These are phyloP conservation scores for Ypsolopha sequella DNA, from an alignment of 2,888 invertebrate species.

Conservation along the genomic window DNA sequence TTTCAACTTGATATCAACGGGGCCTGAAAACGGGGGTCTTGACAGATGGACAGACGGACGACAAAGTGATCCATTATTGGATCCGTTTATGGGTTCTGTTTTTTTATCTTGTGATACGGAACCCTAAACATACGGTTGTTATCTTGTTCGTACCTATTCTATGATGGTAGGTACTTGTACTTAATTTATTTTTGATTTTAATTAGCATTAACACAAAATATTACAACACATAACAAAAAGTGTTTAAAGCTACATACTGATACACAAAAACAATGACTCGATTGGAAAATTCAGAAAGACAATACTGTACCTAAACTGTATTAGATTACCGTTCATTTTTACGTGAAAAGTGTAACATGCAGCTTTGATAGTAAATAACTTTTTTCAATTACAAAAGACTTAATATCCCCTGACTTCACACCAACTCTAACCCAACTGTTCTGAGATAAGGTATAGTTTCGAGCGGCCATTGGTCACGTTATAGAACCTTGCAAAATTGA, in stretches of 20 bases:
- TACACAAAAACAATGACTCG: conserved; percentile 59
- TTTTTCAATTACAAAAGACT: conserved; percentile 62
- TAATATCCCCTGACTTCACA: conserved; percentile 22
- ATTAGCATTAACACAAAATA: conserved; percentile 6
- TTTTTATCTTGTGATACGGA: too few relatives aligned
- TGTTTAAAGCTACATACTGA: conserved; percentile 59
- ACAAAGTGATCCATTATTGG: too few relatives aligned
- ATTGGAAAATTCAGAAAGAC: conserved; percentile 21
- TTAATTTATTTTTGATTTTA: neutral
- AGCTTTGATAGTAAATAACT: conserved; percentile 58
- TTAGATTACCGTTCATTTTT: conserved; percentile 29
- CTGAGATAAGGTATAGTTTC: conserved; percentile 18
- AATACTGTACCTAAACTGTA: conserved; percentile 22
- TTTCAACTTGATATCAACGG: too few relatives aligned
- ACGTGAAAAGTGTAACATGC: conserved; percentile 26
- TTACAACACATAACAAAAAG: conserved; percentile 31
- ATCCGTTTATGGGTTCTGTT: too few relatives aligned
- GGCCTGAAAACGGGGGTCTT: too few relatives aligned
- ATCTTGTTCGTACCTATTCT: too few relatives aligned
- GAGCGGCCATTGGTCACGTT: conserved; percentile 13
- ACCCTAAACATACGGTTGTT: too few relatives aligned
- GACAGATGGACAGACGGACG: too few relatives aligned
- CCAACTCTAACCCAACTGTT: conserved; percentile 14
- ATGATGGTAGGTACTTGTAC: too few relatives aligned
- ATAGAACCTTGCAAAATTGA: conserved; percentile 46